Evolutionary conservation across 2,113 vertebrate genomes (phyloP), one percentile per base, ranked within the genome.

Genomic region (Myotis brandtii): DNA sequence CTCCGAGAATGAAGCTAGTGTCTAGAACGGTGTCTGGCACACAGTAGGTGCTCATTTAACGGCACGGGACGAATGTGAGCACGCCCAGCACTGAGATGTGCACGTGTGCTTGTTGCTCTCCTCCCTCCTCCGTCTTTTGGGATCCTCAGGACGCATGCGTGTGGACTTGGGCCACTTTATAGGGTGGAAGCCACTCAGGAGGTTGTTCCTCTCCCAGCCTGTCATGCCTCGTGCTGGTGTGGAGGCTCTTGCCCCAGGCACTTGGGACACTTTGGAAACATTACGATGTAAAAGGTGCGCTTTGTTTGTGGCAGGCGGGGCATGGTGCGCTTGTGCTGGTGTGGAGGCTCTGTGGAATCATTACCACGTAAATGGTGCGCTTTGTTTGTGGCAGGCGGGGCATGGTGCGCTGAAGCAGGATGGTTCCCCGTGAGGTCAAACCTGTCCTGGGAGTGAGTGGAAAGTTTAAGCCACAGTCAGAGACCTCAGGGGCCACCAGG

Each of bases 391-490:
- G 87, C 90, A 80, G 75, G 70, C 48, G 64, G 83, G 76, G 83
- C 11, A 0, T 8, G n/a, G 40, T 21, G 70, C 17, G 6, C 89
- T 6, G n/a, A 40, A 50, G 69, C n/a, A 67, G 79, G 81, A n/a
- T 50, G 91, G 50, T 77, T 73, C 46, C 75, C 34, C 3, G 62
- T 1, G 34, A 92, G 79, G 94, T 85, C 95, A 91, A 91, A 70
- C 90, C 95, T 96, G 93, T 86, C 91, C 89, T 76, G 69, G 83
- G 91, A 95, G 50, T 48, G 83, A 82, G 46, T 72, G 80, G 94
- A 73, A 95, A 76, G 21, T 89, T 66, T 56, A 92, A 93, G 85
- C 6, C 11, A 0, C 87, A 21, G 66, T 54, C 93, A 66, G 88
- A 84, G 82, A 72, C 56, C 66, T 94, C 56, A 27, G 43, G 70